Evolutionary conservation across 1,140 invertebrate species (phyloP).

Genomic region (Leptopilina clavipes): DNA sequence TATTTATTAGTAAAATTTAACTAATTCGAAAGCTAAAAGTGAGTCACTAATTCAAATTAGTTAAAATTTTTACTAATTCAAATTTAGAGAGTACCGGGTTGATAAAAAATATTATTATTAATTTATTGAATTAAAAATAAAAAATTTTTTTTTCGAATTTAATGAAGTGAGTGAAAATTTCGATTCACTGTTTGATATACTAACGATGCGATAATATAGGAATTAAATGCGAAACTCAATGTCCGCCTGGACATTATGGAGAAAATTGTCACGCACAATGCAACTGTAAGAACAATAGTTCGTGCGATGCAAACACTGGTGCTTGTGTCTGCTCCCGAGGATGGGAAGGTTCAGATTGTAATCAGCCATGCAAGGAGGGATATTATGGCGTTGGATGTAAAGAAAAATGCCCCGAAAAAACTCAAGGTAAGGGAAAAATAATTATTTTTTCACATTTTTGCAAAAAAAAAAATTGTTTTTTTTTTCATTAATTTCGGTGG

Average conservation of each 20-base stretch:
- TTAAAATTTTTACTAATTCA: no score
- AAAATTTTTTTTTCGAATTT: no score
- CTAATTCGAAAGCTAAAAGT: no score
- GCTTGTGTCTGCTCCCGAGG: constrained; percentile 90
- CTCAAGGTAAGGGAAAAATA: constrained; percentile 75
- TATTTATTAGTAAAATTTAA: no score
- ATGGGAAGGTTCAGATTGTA: constrained; percentile 87
- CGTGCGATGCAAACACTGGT: constrained; percentile 88
- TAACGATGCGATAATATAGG: constrained; percentile 53
- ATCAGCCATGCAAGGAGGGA: constrained; percentile 82
- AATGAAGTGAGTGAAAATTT: no score
- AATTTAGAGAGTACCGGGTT: no score
- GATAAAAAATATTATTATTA: no score
- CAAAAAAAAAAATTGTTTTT: not conserved
- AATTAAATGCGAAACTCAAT: constrained; percentile 86
- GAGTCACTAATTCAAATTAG: no score
- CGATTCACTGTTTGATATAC: constrained; percentile 5
- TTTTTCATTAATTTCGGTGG: not conserved
- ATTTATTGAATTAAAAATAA: no score
- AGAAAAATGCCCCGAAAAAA: constrained; percentile 83
- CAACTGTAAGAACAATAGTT: constrained; percentile 89
- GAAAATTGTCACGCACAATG: constrained; percentile 85
- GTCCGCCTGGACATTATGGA: constrained; percentile 86
- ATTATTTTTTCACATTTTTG: not conserved
- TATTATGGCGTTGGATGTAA: constrained; percentile 88